Base-by-base conservation (phyloP, 2,888 invertebrate species). In the Tetragonisca angustula region DNA sequence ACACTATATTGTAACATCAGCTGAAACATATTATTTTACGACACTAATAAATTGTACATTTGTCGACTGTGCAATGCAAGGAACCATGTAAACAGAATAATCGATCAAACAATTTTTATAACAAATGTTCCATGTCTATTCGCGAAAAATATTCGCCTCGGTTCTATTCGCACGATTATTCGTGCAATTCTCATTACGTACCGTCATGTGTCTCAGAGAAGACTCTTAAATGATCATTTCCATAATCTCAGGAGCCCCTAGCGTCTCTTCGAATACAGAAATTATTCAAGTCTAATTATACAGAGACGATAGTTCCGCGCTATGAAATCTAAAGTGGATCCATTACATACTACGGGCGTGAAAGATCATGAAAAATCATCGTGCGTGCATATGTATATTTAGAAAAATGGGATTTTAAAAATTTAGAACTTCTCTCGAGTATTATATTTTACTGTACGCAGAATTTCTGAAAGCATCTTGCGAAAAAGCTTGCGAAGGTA, bases 141-240 rank as follows among this genome's bases (percentile, higher is more conserved):
- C 24, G 21, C 27, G 32, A 24, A 54, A 50, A 36, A 43, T 32
- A 36, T 54, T 52, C 6, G 24, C 6, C 6, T 19, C 27, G 17
- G 15, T 24, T 43, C 43, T 74, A 54, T 24, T 65, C 52, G 32
- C 27, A 52, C n/a, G 52, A 62, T 64, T 74, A 64, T 50, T 69
- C 24, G 52, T n/a, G 50, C 64, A 73, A 62, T 73, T 73, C 24
- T 52, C 50, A 36, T 56, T 70, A 17, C 56, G n/a, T 11, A 11
- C 13, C 24, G 49, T 69, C 69, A 62, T 13, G 24, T 36, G 4
- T 27, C 52, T 62, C 49, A 36, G 21, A 24, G 19, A 61, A 59
- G 19, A 71, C 43, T 72, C 54, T 76, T 69, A 61, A 68, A 77
- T 32, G 49, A 65, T 65, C 65, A 67, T 73, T 78, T 59, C 50